Percentiles rank a stretch among this genome's conserved stretches.
Evolutionary conservation across 2,113 vertebrate species (phyloP).

Genomic region (Bothrops jararaca): DNA sequence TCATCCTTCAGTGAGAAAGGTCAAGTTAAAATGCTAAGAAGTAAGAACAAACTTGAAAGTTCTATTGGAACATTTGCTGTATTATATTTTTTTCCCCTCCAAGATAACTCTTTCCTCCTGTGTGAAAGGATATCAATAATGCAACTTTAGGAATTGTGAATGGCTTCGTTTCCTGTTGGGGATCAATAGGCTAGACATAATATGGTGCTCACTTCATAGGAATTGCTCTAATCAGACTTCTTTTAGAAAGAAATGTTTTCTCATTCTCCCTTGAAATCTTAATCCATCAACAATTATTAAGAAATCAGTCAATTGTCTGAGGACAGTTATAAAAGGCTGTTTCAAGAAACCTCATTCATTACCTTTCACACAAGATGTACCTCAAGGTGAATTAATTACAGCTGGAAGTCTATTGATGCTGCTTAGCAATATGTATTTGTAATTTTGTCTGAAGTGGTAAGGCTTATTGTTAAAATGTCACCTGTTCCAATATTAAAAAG

Average conservation of each 20-base stretch:
- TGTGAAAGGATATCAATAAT: constrained; percentile 1
- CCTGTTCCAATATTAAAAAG: neutral
- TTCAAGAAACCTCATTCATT: constrained; percentile 3
- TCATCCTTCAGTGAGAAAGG: neutral
- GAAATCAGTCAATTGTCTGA: constrained; percentile 33
- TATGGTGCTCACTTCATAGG: neutral
- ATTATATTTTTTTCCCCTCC: neutral
- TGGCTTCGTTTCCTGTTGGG: neutral
- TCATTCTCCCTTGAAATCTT: constrained; percentile 16
- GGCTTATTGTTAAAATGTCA: constrained; percentile 24
- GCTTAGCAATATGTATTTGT: constrained; percentile 1
- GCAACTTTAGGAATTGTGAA: neutral
- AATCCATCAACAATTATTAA: constrained; percentile 39
- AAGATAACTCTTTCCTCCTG: neutral
- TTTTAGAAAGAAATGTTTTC: constrained; percentile 31
- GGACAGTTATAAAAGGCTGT: constrained; percentile 30
- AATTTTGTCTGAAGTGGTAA: constrained; percentile 10
- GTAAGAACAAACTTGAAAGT: neutral
- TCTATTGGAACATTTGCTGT: neutral
- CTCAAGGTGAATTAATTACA: constrained; percentile 30
- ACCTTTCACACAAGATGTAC: constrained; percentile 20
- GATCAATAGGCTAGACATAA: constrained; percentile 4
- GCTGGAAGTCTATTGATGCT: constrained; percentile 18
- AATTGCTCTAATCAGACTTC: constrained; percentile 23
- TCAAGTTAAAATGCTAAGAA: neutral